Evolutionary conservation across 2,797 vertebrate species (phyloP).

Genomic region (Labeo calbasu): DNA sequence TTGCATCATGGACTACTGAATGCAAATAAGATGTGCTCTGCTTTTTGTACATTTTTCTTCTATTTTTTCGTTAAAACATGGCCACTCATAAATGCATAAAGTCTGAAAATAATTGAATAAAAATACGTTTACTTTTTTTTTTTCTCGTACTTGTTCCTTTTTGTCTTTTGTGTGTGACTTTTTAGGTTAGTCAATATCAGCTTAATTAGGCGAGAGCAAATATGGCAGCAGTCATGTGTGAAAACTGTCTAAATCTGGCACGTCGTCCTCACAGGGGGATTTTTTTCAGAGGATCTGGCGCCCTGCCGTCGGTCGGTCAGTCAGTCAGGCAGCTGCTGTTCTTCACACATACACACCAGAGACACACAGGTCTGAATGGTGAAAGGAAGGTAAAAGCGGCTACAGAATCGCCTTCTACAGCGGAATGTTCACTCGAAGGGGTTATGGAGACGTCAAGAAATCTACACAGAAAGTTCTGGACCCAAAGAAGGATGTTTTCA

Average conservation of each 20-base stretch:
- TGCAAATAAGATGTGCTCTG: too few species aligned
- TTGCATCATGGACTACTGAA: not conserved
- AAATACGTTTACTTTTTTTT: not conserved
- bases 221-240: not conserved
- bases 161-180: not conserved
- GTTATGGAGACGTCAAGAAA: slow-evolving; percentile 98
- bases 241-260: not conserved
- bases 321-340: slow-evolving; percentile 35
- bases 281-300: slow-evolving; percentile 35
- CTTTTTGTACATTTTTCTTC: not conserved
- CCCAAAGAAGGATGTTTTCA: slow-evolving; percentile 96
- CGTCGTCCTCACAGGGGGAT: not conserved
- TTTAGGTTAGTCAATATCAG: not conserved
- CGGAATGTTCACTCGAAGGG: slow-evolving; percentile 96
- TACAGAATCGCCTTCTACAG: slow-evolving; percentile 74
- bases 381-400: slow-evolving; percentile 74
- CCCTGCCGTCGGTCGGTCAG: slow-evolving; percentile 32
- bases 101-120: not conserved
- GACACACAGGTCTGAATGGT: slow-evolving; percentile 76
- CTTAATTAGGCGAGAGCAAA: not conserved
- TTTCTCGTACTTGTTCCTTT: not conserved
- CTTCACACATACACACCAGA: slow-evolving; percentile 71
- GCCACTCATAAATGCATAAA: not conserved
- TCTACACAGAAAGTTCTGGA: slow-evolving; percentile 99
- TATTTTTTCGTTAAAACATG: not conserved